Base-by-base conservation (phyloP, 2,797 vertebrate species). In the Melopsittacus undulatus region DNA sequence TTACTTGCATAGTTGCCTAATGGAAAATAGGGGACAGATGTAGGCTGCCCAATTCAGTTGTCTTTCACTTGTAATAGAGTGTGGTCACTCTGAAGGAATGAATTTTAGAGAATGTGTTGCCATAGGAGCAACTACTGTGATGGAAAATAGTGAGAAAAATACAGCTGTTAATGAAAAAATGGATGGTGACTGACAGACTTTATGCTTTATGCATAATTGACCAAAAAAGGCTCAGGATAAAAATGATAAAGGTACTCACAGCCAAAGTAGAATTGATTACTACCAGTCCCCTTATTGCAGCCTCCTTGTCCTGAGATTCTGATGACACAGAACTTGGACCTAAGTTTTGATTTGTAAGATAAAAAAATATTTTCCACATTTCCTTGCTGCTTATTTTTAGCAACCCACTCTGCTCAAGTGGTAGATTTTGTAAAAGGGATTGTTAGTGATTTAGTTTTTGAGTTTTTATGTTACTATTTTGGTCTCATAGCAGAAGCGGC, bases 111-210 rank as follows among this genome's bases (percentile, higher is more conserved):
- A 75, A 42, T 74, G 61, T 64, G 75, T 94, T 95, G 76, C 91
- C 76, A 83, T 83, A 95, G 95, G 52, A 94, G 94, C 91, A 81
- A 79, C 62, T 91, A 4, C 66, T 68, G 66, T 73, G 83, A 46
- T 92, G 77, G 76, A 90, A 95, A 92, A 90, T 29, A 87, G 57
- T 90, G 92, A 68, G 76, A 57, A 94, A 90, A 91, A 91, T 79
- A 75, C 36, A 81, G 42, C 80, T 91, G 46, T 78, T 88, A 90
- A 90, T 83, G 84, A 93, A 94, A 85, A 92, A 91, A 75, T 49
- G 90, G 42, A 46, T 87, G 45, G 67, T 78, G 86, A 78, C 57
- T 86, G 69, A 10, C 66, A 94, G 76, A 62, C 29, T 34, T 34
- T 63, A 48, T 0, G 5, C 45, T 80, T 75, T 16, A 36, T 87